Evolutionary conservation across 2,113 vertebrate genomes (phyloP), one percentile per base, ranked within the genome.

Genomic region (Smithornis capensis): DNA sequence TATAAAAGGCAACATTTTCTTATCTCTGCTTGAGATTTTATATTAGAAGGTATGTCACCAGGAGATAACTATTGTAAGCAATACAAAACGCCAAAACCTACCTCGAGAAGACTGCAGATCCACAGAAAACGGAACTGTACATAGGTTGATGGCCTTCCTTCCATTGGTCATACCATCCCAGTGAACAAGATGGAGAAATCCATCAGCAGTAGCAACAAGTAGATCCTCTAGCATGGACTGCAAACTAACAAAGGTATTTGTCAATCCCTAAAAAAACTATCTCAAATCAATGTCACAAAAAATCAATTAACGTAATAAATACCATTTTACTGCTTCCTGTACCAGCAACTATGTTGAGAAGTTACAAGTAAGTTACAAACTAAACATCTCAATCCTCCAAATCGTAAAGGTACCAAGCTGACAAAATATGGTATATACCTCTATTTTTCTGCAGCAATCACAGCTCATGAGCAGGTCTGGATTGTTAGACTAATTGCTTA

Each of bases 81-180:
- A 63, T 8, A 65, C n/a, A 75, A n/a, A 38, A 0, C 1, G 2
- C 16, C 35, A n/a, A 86, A 47, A 96, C 59, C 94, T 95, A 99
- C 99, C 99, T 98, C 99, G 97, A 70, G 99, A 99, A 83, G 99
- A 99, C 95, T 99, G 99, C 28, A 99, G 98, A 90, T 99, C 99
- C 77, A 99, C 97, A 33, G 99, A 99, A 98, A 99, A 99, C 10
- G 99, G 99, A 94, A 99, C 97, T 38, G 99, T 99, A 71, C 98
- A 98, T 23, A 99, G 98, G 96, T 99, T 99, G 95, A 99, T 99
- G 75, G 99, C 98, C 96, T 98, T 99, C 85, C 98, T 99, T 83
- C 99, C 99, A 79, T 99, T 99, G 92, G 97, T 98, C 97, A 99
- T 98, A 15, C 99, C 99, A 83, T 99, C 98, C 99, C 99, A 99